Evolutionary conservation across 2,888 invertebrate species (phyloP), one percentile per base, ranked within the genome.

Genomic region (Oscheius sp.): DNA sequence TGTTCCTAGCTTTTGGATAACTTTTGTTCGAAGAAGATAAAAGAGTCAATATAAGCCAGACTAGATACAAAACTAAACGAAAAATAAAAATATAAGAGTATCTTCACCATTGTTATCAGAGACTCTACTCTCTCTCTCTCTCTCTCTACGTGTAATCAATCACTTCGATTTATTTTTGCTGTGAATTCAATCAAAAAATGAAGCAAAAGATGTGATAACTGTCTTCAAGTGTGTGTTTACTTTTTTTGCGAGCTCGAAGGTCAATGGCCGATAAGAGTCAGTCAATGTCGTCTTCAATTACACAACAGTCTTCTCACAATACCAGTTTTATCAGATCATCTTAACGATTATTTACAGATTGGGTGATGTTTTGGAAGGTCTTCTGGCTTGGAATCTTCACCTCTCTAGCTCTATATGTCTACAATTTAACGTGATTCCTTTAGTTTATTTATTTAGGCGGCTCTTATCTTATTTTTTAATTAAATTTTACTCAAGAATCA

Each of bases 401-500:
- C 48, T 23, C 69, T 52, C 27, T 72, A 10, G 31, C 42, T 15
- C 48, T 57, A 33, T 68, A 58, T 33, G 57, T 69, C 23, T 71
- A 69, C 55, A 70, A 70, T 37, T 52, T 72, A 4, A 5, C 72
- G 76, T 76, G 29, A 72, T 39, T 55, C 17, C n/a, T 57, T n/a
- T n/a, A n/a, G 52, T 3, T 34, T 25, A 27, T n/a, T 2, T 53
- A 6, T 17, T 45, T 6, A 17, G 48, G 4, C 37, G 10, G 3
- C 31, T 61, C 31, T 5, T 23, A 2, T 27, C 15, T 4, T 25
- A 12, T 2, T 3, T 1, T n/a, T n/a, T n/a, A n/a, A n/a, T n/a
- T n/a, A n/a, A n/a, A n/a, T n/a, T n/a, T n/a, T n/a, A n/a, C n/a
- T n/a, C n/a, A n/a, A n/a, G n/a, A n/a, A n/a, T n/a, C n/a, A n/a